Evolutionary conservation across 2,888 invertebrate genomes (phyloP).

Genomic region (Agonopterix subpropinquella): DNA sequence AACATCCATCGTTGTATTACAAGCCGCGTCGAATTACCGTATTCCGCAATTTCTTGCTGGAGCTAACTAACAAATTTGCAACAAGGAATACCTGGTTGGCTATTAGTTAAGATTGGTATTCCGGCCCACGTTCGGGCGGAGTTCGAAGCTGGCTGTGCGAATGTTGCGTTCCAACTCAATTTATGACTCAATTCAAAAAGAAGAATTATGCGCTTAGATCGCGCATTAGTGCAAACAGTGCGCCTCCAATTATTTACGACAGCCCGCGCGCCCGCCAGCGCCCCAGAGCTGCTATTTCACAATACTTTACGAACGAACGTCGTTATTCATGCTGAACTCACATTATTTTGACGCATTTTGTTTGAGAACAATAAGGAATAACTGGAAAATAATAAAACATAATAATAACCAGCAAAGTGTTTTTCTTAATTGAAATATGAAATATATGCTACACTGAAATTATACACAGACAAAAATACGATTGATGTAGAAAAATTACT

Average conservation of each 20-base stretch:
- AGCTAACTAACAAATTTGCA: neutral
- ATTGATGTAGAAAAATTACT: too few species aligned
- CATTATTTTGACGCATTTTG: conserved; percentile 8
- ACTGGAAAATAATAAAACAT: neutral
- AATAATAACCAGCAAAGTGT: too few species aligned
- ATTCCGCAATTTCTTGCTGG: conserved; percentile 29
- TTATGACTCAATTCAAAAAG: conserved; percentile 58
- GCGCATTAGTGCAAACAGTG: conserved; percentile 57
- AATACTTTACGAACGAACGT: conserved; percentile 40
- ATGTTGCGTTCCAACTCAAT: conserved; percentile 30
- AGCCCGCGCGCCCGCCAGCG: conserved; percentile 30
- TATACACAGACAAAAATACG: too few species aligned
- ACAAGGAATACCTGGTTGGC: conserved; percentile 2
- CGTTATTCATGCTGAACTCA: conserved; percentile 37
- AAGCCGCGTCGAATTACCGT: conserved; percentile 26
- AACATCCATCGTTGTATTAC: conserved; percentile 19
- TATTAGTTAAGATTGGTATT: conserved; percentile 25
- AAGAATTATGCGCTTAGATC: conserved; percentile 50
- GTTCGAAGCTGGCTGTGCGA: conserved; percentile 14
- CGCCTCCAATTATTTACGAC: conserved; percentile 62
- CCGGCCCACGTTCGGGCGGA: conserved; percentile 27
- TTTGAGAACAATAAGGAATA: neutral
- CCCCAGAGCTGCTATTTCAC: conserved; percentile 27
- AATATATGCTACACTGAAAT: too few species aligned
- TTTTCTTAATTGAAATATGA: too few species aligned